Conservation (phyloP, 2,113 vertebrate genomes). For the Pangasianodon hypophthalmus region DNA sequence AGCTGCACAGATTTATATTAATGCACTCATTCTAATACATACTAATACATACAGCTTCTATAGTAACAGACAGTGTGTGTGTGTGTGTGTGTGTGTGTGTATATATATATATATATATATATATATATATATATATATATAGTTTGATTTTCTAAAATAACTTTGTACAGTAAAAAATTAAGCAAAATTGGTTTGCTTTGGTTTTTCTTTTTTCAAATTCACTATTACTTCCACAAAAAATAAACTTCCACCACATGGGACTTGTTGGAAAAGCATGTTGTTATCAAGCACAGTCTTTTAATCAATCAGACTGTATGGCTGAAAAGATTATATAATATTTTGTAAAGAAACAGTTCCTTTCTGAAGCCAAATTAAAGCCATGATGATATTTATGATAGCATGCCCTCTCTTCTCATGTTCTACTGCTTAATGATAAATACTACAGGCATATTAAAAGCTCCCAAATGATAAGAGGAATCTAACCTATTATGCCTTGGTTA, state of each 20-base stretch:
- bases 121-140: too few relatives aligned
- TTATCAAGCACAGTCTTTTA: not conserved
- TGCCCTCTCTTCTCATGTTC: too few relatives aligned
- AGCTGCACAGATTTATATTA: not conserved
- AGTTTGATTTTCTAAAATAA: not conserved
- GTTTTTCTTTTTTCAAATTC: too few relatives aligned
- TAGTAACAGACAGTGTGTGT: too few relatives aligned
- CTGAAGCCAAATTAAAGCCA: not conserved
- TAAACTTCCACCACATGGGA: too few relatives aligned
- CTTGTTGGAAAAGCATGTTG: too few relatives aligned
- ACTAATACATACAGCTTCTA: not conserved
- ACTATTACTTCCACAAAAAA: too few relatives aligned
- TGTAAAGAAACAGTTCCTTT: not conserved
- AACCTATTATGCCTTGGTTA: conserved; percentile 94
- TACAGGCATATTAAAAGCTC: not conserved
- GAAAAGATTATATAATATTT: not conserved
- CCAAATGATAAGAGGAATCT: conserved; percentile 43
- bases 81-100: too few relatives aligned
- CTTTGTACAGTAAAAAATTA: too few relatives aligned
- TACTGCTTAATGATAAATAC: not conserved
- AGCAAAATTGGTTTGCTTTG: too few relatives aligned
- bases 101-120: too few relatives aligned
- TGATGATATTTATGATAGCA: not conserved
- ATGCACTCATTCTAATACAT: not conserved
- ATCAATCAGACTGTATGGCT: not conserved